phyloP scores from a whole-genome alignment of 1,140 invertebrate genomes.

The Drosophila saltans region DNA sequence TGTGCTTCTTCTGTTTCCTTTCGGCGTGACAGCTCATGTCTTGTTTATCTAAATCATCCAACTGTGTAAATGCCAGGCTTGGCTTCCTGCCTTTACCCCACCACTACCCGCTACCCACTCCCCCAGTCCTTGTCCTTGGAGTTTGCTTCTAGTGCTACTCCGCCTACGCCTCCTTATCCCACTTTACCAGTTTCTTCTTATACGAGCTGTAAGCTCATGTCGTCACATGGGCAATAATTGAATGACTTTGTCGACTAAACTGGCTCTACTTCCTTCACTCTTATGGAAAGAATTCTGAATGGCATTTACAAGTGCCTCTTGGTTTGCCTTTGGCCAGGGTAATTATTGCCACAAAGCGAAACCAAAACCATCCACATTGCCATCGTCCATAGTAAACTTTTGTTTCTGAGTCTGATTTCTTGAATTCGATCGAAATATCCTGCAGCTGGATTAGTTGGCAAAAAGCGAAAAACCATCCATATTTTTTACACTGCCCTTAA shows the following conservation, averaged over 20 bases:
- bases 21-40: conserved; percentile 76
- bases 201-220: conserved; percentile 43
- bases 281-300: conserved; percentile 1
- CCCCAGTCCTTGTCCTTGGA: not conserved
- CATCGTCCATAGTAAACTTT: conserved; percentile 32
- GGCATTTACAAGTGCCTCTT: conserved; percentile 19
- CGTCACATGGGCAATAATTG: conserved; percentile 71
- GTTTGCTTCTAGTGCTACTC: not conserved
- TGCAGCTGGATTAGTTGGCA: not conserved
- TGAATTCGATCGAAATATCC: conserved; percentile 55
- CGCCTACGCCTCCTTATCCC: not conserved
- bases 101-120: not conserved
- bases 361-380: not conserved
- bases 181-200: not conserved
- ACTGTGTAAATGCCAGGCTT: conserved; percentile 79
- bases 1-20: conserved; percentile 35
- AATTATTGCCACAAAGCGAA: conserved; percentile 33
- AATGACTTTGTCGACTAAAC: conserved; percentile 67
- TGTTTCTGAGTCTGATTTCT: conserved; percentile 25
- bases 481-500: conserved; percentile 40
- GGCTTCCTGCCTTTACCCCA: conserved; percentile 55
- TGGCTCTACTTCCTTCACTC: conserved; percentile 9
- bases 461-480: not conserved
- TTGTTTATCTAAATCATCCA: conserved; percentile 80
- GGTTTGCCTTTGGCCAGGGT: conserved; percentile 33